Conservation (phyloP, 2,888 invertebrate genomes). For the Hydriomena furcata region DNA sequence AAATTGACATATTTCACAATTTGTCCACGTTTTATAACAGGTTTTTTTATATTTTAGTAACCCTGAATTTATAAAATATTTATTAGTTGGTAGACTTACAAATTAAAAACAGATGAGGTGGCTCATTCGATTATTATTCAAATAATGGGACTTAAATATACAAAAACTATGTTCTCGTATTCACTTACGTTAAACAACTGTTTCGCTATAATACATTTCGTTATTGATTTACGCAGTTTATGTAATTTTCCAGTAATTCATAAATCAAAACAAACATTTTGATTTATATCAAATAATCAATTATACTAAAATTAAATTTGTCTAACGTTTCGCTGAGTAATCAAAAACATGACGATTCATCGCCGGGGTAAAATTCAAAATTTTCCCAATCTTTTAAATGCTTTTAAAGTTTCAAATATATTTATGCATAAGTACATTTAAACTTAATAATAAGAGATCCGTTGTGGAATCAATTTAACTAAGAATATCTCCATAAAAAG, state of each 20-base stretch:
- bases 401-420: constrained; percentile 44
- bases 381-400: constrained; percentile 52
- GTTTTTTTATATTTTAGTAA: not conserved
- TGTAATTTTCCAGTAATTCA: too few relatives aligned
- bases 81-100: not conserved
- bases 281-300: constrained; percentile 16
- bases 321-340: constrained; percentile 25
- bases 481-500: constrained; percentile 40
- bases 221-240: too few relatives aligned
- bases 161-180: not conserved
- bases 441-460: constrained; percentile 66
- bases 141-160: not conserved
- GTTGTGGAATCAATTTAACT: constrained; percentile 53
- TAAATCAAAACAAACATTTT: too few relatives aligned
- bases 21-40: constrained; percentile 3
- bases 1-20: constrained; percentile 27
- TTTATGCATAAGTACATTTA: constrained; percentile 49
- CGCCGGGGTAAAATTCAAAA: constrained; percentile 58
- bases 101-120: constrained; percentile 10
- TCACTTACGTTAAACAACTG: too few relatives aligned
- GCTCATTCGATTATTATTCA: not conserved
- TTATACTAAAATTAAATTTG: constrained; percentile 23
- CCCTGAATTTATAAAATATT: constrained; percentile 1
- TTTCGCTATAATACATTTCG: too few relatives aligned
- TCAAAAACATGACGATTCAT: constrained; percentile 30